Base-by-base conservation (phyloP, 2,113 vertebrate genomes). In the Colinus virginianus region DNA sequence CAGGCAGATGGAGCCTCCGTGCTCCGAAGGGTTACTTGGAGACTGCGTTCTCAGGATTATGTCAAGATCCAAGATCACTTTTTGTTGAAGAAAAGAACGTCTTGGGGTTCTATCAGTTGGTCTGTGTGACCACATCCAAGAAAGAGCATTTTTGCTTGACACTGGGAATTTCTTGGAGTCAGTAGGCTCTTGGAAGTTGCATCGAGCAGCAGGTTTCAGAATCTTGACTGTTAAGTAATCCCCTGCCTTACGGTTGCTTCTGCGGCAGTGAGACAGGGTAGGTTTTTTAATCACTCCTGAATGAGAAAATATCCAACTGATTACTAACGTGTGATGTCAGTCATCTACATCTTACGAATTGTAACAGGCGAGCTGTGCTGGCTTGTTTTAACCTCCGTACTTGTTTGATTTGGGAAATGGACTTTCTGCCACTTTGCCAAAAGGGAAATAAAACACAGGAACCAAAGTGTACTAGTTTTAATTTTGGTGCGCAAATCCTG, bases 211-310 rank as follows among this genome's bases (percentile, higher is more conserved):
- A 58, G 51, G 12, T 59, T 85, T 56, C 56, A 68, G 53, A 90
- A 46, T 40, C 53, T 15, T 64, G 32, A 30, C 53, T 51, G 17
- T 9, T 74, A 5, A 92, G n/a, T 76, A 34, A 81, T 67, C 30
- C 38, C 36, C 78, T 83, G 76, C 55, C 6, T 86, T 56, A 2
- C 2, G 36, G 64, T 42, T 87, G 72, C 56, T 92, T 64, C 55
- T 94, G 93, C 78, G 84, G 72, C 64, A n/a, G 48, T 28, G 87
- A 75, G 68, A 15, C 43, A 36, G 82, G 87, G 45, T 40, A 38
- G 40, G 9, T 63, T 75, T 61, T 76, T 34, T 38, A 55, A 56
- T 55, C 64, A 7, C 26, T 67, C 51, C 68, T 62, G 36, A 70
- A 26, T 51, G 18, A 59, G 70, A 8, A 67, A 40, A 38, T 45